Conservation (phyloP, 2,888 invertebrate genomes). For the Bombylius major region DNA sequence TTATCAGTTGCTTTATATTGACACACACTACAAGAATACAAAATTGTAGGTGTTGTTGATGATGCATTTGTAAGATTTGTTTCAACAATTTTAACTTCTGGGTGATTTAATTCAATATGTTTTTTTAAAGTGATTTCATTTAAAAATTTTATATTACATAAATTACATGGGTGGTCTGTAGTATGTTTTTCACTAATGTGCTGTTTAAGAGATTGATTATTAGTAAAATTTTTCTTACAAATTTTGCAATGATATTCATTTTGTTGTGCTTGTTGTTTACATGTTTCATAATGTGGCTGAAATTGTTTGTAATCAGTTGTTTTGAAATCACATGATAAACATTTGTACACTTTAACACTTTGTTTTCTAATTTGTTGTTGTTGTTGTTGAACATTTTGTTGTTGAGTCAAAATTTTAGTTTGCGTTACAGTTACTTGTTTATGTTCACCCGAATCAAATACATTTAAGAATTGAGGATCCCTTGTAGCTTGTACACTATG, state of each 20-base stretch:
- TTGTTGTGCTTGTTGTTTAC: slow-evolving; percentile 36
- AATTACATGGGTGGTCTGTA: slow-evolving; percentile 24
- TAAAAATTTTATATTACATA: slow-evolving; percentile 33
- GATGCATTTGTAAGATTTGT: slow-evolving; percentile 12
- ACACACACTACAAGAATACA: slow-evolving; percentile 34
- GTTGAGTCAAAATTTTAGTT: slow-evolving; percentile 24
- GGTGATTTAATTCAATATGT: slow-evolving; percentile 35
- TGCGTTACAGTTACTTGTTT: slow-evolving; percentile 19
- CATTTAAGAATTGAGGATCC: slow-evolving; percentile 21
- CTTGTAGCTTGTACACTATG: slow-evolving; percentile 11
- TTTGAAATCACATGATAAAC: slow-evolving; percentile 36
- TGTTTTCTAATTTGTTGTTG: slow-evolving; percentile 22
- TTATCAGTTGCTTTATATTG: slow-evolving; percentile 35
- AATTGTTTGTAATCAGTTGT: slow-evolving; percentile 36
- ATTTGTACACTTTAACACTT: slow-evolving; percentile 35
- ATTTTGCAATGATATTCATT: slow-evolving; percentile 29
- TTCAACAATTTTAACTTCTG: slow-evolving; percentile 12
- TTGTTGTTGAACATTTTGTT: slow-evolving; percentile 16
- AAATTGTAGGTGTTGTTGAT: slow-evolving; percentile 19
- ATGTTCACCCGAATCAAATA: slow-evolving; percentile 2
- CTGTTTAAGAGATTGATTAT: slow-evolving; percentile 32
- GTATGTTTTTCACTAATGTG: slow-evolving; percentile 34
- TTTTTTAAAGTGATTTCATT: slow-evolving; percentile 33
- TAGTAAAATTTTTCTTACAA: slow-evolving; percentile 34
- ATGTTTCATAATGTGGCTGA: slow-evolving; percentile 35